Conservation (phyloP, 2,113 vertebrate species). For the Castor canadensis region DNA sequence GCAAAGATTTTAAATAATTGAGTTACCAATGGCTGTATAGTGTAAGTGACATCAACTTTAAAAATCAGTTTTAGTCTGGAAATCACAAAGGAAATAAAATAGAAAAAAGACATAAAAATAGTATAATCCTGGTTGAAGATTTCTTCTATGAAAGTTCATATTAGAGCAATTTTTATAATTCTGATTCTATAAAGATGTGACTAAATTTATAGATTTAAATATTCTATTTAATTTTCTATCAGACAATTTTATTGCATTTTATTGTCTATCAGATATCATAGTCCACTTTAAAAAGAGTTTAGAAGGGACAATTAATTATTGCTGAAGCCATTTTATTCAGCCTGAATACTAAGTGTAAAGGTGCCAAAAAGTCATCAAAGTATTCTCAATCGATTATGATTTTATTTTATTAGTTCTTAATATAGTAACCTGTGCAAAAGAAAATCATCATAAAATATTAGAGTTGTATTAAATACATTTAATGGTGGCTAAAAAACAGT, state of each 20-base stretch:
- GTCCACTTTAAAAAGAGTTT: slow-evolving; percentile 61
- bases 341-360: background rate
- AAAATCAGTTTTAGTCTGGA: background rate
- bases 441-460: background rate
- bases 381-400: background rate
- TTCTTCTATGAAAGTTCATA: slow-evolving; percentile 12
- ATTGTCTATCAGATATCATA: slow-evolving; percentile 57
- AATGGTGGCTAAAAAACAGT: background rate
- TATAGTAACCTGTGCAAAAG: background rate
- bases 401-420: background rate
- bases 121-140: background rate
- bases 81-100: background rate
- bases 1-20: slow-evolving; percentile 52
- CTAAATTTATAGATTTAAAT: background rate
- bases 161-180: background rate
- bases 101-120: background rate
- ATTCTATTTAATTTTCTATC: too few species aligned
- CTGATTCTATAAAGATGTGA: slow-evolving; percentile 57
- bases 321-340: slow-evolving; percentile 30
- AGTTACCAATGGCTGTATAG: background rate
- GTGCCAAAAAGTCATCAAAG: slow-evolving; percentile 39
- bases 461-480: background rate
- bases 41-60: background rate
- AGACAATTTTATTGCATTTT: slow-evolving; percentile 51
- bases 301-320: slow-evolving; percentile 63